phyloP scores from a whole-genome alignment of 2,113 vertebrate genomes.

The Dinomys branickii region DNA sequence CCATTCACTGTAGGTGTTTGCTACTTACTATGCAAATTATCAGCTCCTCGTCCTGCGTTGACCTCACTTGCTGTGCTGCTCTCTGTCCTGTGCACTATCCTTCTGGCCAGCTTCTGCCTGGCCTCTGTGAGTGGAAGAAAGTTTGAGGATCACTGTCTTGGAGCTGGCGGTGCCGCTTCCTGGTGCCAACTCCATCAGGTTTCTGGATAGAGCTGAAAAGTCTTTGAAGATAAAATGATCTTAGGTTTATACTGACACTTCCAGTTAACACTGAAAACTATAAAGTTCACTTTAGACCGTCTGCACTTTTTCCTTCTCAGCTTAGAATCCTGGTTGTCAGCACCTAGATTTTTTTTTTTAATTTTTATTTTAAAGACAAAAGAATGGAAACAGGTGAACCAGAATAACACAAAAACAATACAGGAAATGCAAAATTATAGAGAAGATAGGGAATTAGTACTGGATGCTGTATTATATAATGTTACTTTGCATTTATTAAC shows the following conservation, averaged over 20 bases:
- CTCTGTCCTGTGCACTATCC: neutral
- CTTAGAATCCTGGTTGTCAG: neutral
- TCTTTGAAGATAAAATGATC: conserved; percentile 1
- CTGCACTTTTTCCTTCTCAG: neutral
- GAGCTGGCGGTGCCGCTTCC: neutral
- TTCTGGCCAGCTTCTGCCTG: neutral
- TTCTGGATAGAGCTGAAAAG: neutral
- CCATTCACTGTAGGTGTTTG: neutral
- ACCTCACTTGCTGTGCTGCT: neutral
- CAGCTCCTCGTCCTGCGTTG: neutral
- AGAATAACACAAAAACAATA: no score
- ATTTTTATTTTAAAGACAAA: no score
- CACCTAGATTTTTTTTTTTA: neutral
- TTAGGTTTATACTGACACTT: neutral
- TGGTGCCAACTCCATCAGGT: neutral
- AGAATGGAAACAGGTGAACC: no score
- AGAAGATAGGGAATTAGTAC: no score
- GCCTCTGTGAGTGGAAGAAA: neutral
- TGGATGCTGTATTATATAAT: no score
- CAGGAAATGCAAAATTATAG: no score
- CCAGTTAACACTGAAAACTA: neutral
- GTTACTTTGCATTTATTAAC: no score
- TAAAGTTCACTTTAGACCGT: neutral
- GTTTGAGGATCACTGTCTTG: neutral
- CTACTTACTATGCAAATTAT: neutral